Conservation (phyloP, 2,797 vertebrate species). For the Lagocephalus sceleratus region DNA sequence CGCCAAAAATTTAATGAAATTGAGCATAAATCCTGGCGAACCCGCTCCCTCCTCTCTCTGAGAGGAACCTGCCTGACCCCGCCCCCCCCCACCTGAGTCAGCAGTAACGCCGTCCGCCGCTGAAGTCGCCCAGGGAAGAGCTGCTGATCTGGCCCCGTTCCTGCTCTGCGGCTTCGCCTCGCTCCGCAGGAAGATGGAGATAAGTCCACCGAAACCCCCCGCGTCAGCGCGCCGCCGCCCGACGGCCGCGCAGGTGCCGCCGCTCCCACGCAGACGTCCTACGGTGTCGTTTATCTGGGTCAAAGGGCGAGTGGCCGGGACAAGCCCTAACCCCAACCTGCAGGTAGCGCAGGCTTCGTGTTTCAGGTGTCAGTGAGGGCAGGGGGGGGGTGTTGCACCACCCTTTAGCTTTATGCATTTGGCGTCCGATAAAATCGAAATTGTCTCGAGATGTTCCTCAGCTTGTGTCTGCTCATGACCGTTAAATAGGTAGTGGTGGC, state of each 20-base stretch:
- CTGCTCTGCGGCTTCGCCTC: slow-evolving; percentile 30
- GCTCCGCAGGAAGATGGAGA: slow-evolving; percentile 25
- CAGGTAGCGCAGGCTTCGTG: too few relatives aligned
- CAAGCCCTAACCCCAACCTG: too few relatives aligned
- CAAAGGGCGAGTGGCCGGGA: too few relatives aligned
- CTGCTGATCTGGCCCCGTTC: slow-evolving; percentile 29
- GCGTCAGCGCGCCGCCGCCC: slow-evolving; percentile 24
- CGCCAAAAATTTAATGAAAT: slow-evolving; percentile 62
- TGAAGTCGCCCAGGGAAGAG: slow-evolving; percentile 57
- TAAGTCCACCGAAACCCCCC: slow-evolving; percentile 1
- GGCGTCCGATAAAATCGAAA: too few relatives aligned
- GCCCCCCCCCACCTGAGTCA: slow-evolving; percentile 60
- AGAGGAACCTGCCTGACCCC: slow-evolving; percentile 64
- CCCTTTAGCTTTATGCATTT: too few relatives aligned
- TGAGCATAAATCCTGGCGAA: slow-evolving; percentile 50
- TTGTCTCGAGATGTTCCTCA: too few relatives aligned
- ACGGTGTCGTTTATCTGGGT: too few relatives aligned
- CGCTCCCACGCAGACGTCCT: too few relatives aligned
- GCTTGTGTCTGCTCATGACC: too few relatives aligned
- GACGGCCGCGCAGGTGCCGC: slow-evolving; percentile 19
- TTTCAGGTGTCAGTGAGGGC: too few relatives aligned
- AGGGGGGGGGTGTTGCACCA: too few relatives aligned
- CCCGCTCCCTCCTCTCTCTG: slow-evolving; percentile 39
- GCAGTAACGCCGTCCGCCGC: slow-evolving; percentile 54
- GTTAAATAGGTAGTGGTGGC: too few relatives aligned